phyloP scores from a whole-genome alignment of 2,888 invertebrate species.

The Dryobotodes eremita region DNA sequence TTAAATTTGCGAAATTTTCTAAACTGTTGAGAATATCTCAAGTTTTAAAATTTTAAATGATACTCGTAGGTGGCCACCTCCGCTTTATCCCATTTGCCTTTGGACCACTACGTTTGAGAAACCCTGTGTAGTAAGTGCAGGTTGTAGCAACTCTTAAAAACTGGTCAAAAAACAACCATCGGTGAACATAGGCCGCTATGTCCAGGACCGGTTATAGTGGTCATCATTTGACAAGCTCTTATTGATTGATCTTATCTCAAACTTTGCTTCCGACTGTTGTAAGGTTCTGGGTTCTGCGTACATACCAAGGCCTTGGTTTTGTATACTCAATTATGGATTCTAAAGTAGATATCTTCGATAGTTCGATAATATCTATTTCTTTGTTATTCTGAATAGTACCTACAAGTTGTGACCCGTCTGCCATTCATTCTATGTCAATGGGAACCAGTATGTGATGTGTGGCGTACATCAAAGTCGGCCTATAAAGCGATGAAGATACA shows the following conservation, averaged over 20 bases:
- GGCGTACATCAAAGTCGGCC: conserved; percentile 54
- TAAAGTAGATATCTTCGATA: background rate
- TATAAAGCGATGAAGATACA: conserved; percentile 45
- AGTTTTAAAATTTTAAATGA: too few relatives aligned
- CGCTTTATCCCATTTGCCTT: too few relatives aligned
- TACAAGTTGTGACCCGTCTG: conserved; percentile 25
- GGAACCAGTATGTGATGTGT: conserved; percentile 55
- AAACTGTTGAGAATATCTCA: too few relatives aligned
- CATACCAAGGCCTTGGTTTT: background rate
- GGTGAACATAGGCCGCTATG: background rate
- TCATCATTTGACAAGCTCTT: background rate
- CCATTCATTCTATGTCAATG: background rate
- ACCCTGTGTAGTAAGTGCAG: background rate
- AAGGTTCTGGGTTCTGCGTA: background rate
- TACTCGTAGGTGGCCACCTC: too few relatives aligned
- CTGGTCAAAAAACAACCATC: background rate
- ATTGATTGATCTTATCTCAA: background rate
- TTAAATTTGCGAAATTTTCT: too few relatives aligned
- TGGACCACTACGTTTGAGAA: too few relatives aligned
- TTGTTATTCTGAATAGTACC: background rate
- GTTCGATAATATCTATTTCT: background rate
- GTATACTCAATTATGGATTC: background rate
- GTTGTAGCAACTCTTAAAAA: background rate
- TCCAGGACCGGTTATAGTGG: background rate
- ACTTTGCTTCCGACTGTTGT: background rate